A percentile compares a stretch with the other conserved stretches of the same genome.
Evolutionary conservation across 2,113 vertebrate genomes (phyloP).

Genomic region (Lota lota): DNA sequence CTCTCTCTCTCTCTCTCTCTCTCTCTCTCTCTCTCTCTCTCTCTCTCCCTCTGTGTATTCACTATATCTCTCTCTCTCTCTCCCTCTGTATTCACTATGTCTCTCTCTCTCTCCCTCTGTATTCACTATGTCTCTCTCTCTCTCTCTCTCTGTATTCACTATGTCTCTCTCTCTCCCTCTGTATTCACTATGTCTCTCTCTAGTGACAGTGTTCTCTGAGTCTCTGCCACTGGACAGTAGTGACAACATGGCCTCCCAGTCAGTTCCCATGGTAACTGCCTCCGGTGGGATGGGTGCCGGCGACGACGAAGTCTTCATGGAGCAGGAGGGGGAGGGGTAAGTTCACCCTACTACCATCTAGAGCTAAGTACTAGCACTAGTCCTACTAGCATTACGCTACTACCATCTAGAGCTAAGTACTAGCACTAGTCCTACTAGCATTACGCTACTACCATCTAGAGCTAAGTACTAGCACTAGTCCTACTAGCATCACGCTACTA

Average conservation of each 20-base stretch:
- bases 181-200: conserved; percentile 1
- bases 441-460: not conserved
- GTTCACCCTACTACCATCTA: not conserved
- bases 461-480: not conserved
- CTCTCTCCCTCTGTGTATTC: not conserved
- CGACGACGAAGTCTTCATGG: conserved; percentile 93
- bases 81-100: too few relatives aligned
- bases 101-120: too few relatives aligned
- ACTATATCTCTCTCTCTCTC: too few relatives aligned
- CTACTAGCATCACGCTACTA: not conserved
- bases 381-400: not conserved
- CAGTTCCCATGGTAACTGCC: conserved; percentile 95
- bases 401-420: not conserved
- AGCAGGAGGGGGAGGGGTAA: conserved; percentile 91
- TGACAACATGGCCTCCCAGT: conserved; percentile 92
- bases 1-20: not conserved
- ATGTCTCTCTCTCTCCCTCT: too few relatives aligned
- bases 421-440: not conserved
- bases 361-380: not conserved
- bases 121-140: too few relatives aligned
- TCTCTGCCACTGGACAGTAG: conserved; percentile 81
- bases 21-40: not conserved
- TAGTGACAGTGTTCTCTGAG: conserved; percentile 93
- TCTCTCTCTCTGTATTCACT: too few relatives aligned
- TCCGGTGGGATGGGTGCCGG: conserved; percentile 81